Evolutionary conservation across 2,113 vertebrate species (phyloP).

Genomic region (Coryphaenoides rupestris): DNA sequence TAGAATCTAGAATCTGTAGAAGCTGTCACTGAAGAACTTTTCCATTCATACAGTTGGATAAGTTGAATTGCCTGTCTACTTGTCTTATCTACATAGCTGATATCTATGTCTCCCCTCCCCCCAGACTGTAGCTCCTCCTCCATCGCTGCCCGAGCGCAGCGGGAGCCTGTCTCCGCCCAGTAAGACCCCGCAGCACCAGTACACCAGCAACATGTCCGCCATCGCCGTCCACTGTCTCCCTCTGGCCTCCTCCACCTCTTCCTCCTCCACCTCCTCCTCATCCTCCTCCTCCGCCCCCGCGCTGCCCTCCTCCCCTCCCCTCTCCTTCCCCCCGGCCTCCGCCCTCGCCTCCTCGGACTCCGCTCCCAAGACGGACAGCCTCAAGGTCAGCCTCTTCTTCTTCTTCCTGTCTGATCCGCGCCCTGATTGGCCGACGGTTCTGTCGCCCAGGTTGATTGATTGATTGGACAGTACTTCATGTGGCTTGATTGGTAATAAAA

Average conservation of each 20-base stretch:
- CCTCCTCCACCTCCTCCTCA: slow-evolving; percentile 68
- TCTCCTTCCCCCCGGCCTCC: too few relatives aligned
- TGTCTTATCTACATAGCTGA: too few relatives aligned
- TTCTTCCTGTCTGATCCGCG: neutral
- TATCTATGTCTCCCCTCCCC: neutral
- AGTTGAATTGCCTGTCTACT: too few relatives aligned
- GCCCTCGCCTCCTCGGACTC: slow-evolving; percentile 79
- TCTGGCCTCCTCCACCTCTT: slow-evolving; percentile 70
- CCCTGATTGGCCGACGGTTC: neutral
- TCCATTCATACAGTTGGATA: too few relatives aligned
- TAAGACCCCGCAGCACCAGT: slow-evolving; percentile 78
- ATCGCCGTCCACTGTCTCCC: slow-evolving; percentile 88
- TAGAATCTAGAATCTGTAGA: too few relatives aligned
- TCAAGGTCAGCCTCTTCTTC: slow-evolving; percentile 70
- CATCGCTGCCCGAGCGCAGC: slow-evolving; percentile 53
- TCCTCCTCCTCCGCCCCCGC: slow-evolving; percentile 80
- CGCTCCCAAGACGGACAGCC: slow-evolving; percentile 79
- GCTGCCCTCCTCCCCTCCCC: slow-evolving; percentile 78
- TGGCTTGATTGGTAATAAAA: too few relatives aligned
- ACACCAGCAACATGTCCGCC: slow-evolving; percentile 88
- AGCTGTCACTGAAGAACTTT: too few relatives aligned
- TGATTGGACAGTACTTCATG: neutral
- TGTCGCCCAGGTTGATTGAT: too few relatives aligned
- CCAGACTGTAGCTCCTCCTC: neutral
- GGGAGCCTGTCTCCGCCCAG: slow-evolving; percentile 51